phyloP scores from a whole-genome alignment of 2,888 invertebrate genomes.

The Carterocephalus palaemon region DNA sequence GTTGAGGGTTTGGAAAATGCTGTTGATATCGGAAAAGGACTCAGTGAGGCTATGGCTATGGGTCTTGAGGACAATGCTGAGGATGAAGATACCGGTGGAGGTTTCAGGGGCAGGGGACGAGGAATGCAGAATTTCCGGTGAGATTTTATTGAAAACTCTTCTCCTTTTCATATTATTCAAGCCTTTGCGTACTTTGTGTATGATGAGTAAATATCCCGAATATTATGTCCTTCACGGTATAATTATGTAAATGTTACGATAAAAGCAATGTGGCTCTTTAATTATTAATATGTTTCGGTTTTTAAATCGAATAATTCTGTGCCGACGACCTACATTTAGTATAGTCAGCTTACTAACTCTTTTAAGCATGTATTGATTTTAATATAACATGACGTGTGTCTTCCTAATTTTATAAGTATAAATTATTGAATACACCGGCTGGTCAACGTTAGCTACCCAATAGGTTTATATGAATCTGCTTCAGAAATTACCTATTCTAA shows the following conservation, averaged over 20 bases:
- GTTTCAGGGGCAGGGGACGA: constrained; percentile 59
- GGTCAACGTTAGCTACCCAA: too few relatives aligned
- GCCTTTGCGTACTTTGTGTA: neutral
- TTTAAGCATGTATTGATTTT: too few relatives aligned
- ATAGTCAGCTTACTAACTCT: neutral
- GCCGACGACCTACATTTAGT: neutral
- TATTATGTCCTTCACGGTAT: too few relatives aligned
- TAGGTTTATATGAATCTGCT: too few relatives aligned
- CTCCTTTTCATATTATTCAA: neutral
- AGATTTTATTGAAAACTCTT: neutral
- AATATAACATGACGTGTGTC: too few relatives aligned
- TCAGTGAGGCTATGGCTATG: constrained; percentile 48
- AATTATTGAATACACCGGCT: too few relatives aligned
- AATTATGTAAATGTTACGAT: too few relatives aligned
- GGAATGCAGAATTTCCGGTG: constrained; percentile 71
- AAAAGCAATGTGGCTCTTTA: neutral
- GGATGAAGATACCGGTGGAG: constrained; percentile 60
- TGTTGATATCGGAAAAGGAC: constrained; percentile 59
- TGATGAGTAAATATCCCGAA: too few relatives aligned
- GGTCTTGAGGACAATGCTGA: constrained; percentile 62
- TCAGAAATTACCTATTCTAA: too few relatives aligned
- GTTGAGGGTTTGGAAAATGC: constrained; percentile 42
- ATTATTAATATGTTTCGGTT: neutral
- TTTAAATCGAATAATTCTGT: neutral
- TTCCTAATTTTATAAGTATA: too few relatives aligned